Percentiles rank a stretch among this genome's conserved stretches.
phyloP scores from a whole-genome alignment of 2,113 vertebrate genomes.

The Myotis lucifugus region DNA sequence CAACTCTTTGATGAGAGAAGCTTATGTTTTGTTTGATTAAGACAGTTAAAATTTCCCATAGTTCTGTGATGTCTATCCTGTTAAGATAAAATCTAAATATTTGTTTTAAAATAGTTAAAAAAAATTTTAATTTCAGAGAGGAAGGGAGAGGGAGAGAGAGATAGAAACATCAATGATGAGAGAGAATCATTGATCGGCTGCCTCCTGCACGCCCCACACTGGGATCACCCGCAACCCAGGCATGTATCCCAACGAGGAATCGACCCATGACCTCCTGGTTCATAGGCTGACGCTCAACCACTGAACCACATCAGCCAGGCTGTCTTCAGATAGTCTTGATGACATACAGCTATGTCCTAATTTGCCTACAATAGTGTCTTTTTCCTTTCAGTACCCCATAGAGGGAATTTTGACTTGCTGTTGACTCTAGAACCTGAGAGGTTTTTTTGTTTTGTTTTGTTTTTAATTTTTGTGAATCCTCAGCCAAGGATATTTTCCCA shows the following conservation, averaged over 20 bases:
- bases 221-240: too few relatives aligned
- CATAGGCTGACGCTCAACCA: too few relatives aligned
- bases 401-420: not conserved
- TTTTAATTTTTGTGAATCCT: too few relatives aligned
- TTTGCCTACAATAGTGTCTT: not conserved
- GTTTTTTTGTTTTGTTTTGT: not conserved
- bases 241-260: too few relatives aligned
- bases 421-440: not conserved
- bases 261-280: too few relatives aligned
- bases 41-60: slow-evolving; percentile 47
- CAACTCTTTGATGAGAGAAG: slow-evolving; percentile 52
- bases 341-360: not conserved
- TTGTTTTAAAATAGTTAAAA: not conserved
- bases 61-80: not conserved
- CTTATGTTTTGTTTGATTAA: slow-evolving; percentile 59
- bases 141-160: too few relatives aligned
- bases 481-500: too few relatives aligned
- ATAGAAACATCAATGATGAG: too few relatives aligned
- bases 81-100: slow-evolving; percentile 45
- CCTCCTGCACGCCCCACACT: too few relatives aligned
- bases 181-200: too few relatives aligned
- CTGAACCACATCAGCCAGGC: too few relatives aligned
- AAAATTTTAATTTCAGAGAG: not conserved
- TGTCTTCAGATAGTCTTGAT: slow-evolving; percentile 2
- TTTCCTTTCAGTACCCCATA: not conserved